Percentiles rank a stretch among this genome's conserved stretches.
These are phyloP conservation scores for Eurystomus gularis DNA, from an alignment of 2,113 vertebrate genomes.

Conservation along the genomic window DNA sequence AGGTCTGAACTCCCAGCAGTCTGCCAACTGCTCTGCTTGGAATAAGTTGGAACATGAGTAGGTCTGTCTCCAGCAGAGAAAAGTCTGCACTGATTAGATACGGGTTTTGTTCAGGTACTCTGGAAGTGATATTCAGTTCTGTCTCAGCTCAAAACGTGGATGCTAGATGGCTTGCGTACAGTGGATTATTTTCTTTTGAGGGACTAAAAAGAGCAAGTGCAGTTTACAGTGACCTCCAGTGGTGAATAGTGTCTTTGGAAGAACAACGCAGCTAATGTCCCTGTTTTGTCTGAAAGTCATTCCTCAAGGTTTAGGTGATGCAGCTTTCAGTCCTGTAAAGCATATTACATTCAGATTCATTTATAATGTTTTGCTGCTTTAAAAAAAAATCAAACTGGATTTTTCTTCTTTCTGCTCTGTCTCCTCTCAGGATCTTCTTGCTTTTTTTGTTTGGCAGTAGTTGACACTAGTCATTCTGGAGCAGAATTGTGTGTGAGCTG, in stretches of 20 bases:
- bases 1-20: not conserved
- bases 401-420: not conserved
- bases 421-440: not conserved
- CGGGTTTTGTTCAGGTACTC: not conserved
- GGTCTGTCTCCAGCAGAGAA: not conserved
- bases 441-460: not conserved
- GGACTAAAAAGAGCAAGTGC: not conserved
- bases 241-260: not conserved
- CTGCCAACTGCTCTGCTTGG: not conserved
- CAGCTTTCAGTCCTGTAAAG: not conserved
- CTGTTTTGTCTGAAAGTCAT: not conserved
- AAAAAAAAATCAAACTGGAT: not conserved
- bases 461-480: not conserved
- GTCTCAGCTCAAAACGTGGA: not conserved
- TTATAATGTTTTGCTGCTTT: not conserved
- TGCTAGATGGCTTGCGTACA: not conserved
- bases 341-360: not conserved
- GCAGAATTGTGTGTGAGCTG: not conserved
- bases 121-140: not conserved
- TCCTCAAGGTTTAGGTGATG: not conserved
- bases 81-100: not conserved
- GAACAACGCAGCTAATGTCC: not conserved
- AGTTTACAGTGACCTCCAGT: slow-evolving; percentile 68
- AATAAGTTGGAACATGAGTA: not conserved
- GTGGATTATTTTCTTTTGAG: not conserved